Evolutionary conservation across 2,113 vertebrate genomes (phyloP).

Genomic region (Mohoua ochrocephala): DNA sequence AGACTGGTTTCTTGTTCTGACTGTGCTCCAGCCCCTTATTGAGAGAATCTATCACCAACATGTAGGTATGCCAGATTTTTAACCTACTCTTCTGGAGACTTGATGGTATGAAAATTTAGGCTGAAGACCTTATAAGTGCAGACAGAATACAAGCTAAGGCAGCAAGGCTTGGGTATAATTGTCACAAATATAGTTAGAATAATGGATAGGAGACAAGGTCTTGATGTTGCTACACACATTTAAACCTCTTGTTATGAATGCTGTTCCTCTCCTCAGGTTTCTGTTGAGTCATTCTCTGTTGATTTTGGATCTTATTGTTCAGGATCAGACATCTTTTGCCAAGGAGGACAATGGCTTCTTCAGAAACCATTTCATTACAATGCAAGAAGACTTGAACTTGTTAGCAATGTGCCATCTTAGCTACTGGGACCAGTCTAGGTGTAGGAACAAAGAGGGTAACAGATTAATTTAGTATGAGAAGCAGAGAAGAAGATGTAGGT

Average conservation of each 20-base stretch:
- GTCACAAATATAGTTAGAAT: not conserved
- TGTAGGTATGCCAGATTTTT: not conserved
- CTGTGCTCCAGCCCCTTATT: not conserved
- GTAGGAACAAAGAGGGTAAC: not conserved
- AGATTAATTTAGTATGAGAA: not conserved
- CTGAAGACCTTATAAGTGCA: not conserved
- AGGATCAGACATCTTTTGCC: not conserved
- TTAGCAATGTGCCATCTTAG: not conserved
- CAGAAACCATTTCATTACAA: not conserved
- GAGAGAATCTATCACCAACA: not conserved
- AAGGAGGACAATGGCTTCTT: not conserved
- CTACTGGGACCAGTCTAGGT: not conserved
- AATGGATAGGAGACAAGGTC: not conserved
- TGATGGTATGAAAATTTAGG: not conserved
- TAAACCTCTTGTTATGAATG: not conserved
- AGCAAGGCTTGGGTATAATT: not conserved
- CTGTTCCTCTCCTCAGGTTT: not conserved
- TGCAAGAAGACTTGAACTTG: not conserved
- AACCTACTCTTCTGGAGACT: not conserved
- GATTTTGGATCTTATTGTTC: not conserved
- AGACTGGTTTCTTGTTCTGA: not conserved
- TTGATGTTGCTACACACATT: not conserved
- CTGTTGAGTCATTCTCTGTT: not conserved
- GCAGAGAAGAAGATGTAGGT: not conserved
- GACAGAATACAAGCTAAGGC: not conserved